A percentile compares a stretch with the other conserved stretches of the same genome.
Evolutionary conservation across 2,113 vertebrate genomes (phyloP).

Genomic region (Diadophis punctatus): DNA sequence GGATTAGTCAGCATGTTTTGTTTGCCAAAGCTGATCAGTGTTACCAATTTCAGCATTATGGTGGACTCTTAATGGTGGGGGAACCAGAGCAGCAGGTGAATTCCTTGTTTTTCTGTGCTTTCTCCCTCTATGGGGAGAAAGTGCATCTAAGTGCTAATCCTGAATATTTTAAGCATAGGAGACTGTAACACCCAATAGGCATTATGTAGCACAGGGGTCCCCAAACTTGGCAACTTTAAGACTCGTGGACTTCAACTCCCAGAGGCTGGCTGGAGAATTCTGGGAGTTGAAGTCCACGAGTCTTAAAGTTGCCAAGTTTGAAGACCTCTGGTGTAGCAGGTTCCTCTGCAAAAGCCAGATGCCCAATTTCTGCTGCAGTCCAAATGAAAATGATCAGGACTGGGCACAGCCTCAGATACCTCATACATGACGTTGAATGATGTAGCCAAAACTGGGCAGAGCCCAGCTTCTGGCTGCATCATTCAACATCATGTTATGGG

Average conservation of each 20-base stretch:
- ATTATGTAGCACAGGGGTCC: neutral
- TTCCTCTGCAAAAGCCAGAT: neutral
- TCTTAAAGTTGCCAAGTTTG: too few species aligned
- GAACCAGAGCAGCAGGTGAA: neutral
- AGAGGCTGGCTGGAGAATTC: too few species aligned
- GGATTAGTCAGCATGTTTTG: neutral
- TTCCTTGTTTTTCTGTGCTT: neutral
- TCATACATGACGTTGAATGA: neutral
- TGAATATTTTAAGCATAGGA: neutral
- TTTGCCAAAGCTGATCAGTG: neutral
- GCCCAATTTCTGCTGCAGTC: neutral
- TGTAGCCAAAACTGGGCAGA: neutral
- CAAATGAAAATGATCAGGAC: neutral
- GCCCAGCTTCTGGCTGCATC: neutral
- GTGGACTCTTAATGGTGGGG: neutral
- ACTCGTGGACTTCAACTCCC: too few species aligned
- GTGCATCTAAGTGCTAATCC: neutral
- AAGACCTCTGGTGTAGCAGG: neutral
- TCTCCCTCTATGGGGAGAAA: neutral
- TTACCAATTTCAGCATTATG: neutral
- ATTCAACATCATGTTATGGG: neutral
- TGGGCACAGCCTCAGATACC: neutral
- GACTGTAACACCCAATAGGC: neutral
- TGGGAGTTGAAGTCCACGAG: too few species aligned
- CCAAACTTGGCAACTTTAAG: too few species aligned